A percentile compares a stretch with the other conserved stretches of the same genome.
These are phyloP conservation scores for Phortica magna DNA, from an alignment of 2,888 invertebrate genomes.

Conservation along the genomic window DNA sequence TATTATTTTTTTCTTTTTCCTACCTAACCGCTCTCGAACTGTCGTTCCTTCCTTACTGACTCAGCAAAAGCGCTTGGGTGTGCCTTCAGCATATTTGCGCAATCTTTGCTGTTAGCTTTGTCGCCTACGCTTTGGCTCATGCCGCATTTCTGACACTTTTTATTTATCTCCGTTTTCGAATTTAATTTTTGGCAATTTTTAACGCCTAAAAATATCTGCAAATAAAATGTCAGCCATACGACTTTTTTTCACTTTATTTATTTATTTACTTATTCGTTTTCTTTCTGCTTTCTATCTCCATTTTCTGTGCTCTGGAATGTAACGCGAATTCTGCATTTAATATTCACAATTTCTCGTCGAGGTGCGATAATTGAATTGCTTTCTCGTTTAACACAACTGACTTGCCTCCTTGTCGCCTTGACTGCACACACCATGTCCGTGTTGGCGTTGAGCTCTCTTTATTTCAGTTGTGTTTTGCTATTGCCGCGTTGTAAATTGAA, in stretches of 20 bases:
- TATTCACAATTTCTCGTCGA: conserved; percentile 17
- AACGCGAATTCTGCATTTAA: conserved; percentile 13
- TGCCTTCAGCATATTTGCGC: conserved; percentile 3
- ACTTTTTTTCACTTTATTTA: background rate
- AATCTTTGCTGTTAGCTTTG: background rate
- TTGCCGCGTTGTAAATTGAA: conserved; percentile 42
- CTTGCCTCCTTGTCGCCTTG: background rate
- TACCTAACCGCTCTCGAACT: no score
- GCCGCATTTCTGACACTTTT: conserved; percentile 20
- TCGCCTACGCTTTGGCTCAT: background rate
- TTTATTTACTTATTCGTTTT: background rate
- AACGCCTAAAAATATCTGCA: conserved; percentile 20
- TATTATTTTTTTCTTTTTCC: no score
- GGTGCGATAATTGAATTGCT: conserved; percentile 32
- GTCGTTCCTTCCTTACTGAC: background rate
- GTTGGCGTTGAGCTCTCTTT: background rate
- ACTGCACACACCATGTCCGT: background rate
- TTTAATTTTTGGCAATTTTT: conserved; percentile 26
- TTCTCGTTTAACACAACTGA: background rate
- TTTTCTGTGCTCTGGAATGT: background rate
- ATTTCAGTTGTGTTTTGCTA: conserved; percentile 39
- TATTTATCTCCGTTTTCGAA: background rate
- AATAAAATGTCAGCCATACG: background rate
- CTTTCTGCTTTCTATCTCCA: background rate
- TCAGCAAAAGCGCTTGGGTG: background rate